These are phyloP conservation scores for Nyctibius grandis DNA, from an alignment of 2,797 vertebrate genomes.

Conservation along the genomic window DNA sequence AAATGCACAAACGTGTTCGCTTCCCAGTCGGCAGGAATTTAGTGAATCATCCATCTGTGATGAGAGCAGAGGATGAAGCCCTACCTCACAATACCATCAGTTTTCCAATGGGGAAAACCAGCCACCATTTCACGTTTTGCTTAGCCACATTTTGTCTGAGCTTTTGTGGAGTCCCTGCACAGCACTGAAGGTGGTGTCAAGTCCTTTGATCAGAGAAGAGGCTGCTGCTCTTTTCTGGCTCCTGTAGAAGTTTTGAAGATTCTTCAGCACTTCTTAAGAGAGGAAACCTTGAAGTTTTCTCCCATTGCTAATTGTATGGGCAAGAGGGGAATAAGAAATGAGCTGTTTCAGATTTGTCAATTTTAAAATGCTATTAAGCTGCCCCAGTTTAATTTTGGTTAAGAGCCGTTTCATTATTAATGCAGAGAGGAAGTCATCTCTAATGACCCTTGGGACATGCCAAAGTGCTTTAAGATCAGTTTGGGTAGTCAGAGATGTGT, in stretches of 20 bases:
- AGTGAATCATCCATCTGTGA: not conserved
- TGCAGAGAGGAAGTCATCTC: not conserved
- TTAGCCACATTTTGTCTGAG: not conserved
- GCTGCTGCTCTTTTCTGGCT: not conserved
- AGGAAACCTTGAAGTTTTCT: not conserved
- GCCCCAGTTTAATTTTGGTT: constrained; percentile 5
- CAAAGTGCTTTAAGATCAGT: constrained; percentile 48
- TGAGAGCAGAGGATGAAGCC: not conserved
- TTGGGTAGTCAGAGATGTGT: constrained; percentile 21
- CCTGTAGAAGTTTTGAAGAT: not conserved
- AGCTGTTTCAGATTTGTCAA: not conserved
- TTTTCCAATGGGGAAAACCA: not conserved
- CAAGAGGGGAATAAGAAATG: not conserved
- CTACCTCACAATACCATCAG: accelerated
- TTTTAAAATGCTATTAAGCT: not conserved
- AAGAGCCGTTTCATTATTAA: not conserved
- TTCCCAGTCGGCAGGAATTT: not conserved
- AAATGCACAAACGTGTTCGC: accelerated
- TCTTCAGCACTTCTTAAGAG: not conserved
- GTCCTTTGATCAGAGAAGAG: not conserved
- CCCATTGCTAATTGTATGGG: not conserved
- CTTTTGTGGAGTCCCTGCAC: not conserved
- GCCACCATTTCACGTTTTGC: accelerated
- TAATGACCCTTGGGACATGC: not conserved
- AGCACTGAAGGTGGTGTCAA: no score